Evolutionary conservation across 2,888 invertebrate genomes (phyloP).

Genomic region (Drosophila demipolita): DNA sequence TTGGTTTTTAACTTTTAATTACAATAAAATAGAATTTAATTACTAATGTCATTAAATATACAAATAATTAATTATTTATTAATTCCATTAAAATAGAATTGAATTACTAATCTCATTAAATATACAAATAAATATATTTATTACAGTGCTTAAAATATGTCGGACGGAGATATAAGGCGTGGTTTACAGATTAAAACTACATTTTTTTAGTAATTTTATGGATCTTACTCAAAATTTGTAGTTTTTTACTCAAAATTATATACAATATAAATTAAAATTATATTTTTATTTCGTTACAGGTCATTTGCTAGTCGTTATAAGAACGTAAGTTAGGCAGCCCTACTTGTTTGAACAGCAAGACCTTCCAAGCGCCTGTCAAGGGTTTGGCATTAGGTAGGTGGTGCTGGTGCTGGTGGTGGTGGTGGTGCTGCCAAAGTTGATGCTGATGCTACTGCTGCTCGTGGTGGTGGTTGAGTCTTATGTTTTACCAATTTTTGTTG

Average conservation of each 20-base stretch:
- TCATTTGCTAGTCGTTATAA: conserved; percentile 10
- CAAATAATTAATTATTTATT: too few species aligned
- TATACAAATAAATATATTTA: too few species aligned
- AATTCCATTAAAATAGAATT: not conserved
- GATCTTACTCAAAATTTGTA: not conserved
- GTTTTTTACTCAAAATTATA: not conserved
- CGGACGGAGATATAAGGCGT: too few species aligned
- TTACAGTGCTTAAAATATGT: too few species aligned
- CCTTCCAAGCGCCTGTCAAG: conserved; percentile 30
- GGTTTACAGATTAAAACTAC: not conserved
- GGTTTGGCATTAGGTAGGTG: conserved; percentile 24
- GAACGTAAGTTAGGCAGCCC: not conserved
- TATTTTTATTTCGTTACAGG: not conserved
- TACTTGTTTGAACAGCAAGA: conserved; percentile 44
- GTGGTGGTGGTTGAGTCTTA: conserved; percentile 36
- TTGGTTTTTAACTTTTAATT: not conserved
- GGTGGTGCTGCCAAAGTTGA: not conserved
- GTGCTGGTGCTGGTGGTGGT: conserved; percentile 11
- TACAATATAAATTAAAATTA: not conserved
- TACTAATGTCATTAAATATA: not conserved
- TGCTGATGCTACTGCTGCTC: conserved; percentile 12
- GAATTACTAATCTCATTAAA: not conserved
- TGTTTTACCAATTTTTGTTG: conserved; percentile 43
- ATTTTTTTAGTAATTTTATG: not conserved
- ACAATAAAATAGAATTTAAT: not conserved